Percentiles rank a stretch among this genome's conserved stretches.
phyloP scores from a whole-genome alignment of 2,888 invertebrate species.

The Heliconius charithonia region DNA sequence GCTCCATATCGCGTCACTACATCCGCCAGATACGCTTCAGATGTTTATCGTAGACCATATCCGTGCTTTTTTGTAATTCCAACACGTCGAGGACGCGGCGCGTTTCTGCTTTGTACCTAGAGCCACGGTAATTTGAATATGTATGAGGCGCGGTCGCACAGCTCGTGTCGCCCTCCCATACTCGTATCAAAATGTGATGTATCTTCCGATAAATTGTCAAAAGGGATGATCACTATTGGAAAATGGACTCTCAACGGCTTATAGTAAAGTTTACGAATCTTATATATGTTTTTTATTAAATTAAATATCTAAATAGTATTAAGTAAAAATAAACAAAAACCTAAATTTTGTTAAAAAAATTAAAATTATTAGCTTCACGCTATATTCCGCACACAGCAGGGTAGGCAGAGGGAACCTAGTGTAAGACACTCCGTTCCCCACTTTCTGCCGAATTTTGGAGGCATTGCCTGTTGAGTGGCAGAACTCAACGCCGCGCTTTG shows the following conservation, averaged over 20 bases:
- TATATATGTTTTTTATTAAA: neutral
- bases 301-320: neutral
- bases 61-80: slow-evolving; percentile 75
- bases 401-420: no score
- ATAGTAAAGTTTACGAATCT: neutral
- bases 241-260: slow-evolving; percentile 66
- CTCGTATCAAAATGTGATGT: slow-evolving; percentile 80
- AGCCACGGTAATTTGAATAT: slow-evolving; percentile 77
- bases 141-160: slow-evolving; percentile 72
- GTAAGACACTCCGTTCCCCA: no score
- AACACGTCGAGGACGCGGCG: slow-evolving; percentile 72
- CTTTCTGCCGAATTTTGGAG: no score
- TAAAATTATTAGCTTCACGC: no score
- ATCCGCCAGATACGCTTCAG: slow-evolving; percentile 41
- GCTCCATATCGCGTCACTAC: slow-evolving; percentile 18
- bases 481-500: no score
- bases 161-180: slow-evolving; percentile 62
- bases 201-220: slow-evolving; percentile 80
- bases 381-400: no score
- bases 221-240: slow-evolving; percentile 78
- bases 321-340: no score
- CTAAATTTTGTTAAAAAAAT: no score
- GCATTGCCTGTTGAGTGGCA: no score
- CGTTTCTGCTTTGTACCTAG: slow-evolving; percentile 76
- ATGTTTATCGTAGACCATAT: slow-evolving; percentile 44